Conservation (phyloP, 2,888 invertebrate genomes). For the Ophion obscuratus region DNA sequence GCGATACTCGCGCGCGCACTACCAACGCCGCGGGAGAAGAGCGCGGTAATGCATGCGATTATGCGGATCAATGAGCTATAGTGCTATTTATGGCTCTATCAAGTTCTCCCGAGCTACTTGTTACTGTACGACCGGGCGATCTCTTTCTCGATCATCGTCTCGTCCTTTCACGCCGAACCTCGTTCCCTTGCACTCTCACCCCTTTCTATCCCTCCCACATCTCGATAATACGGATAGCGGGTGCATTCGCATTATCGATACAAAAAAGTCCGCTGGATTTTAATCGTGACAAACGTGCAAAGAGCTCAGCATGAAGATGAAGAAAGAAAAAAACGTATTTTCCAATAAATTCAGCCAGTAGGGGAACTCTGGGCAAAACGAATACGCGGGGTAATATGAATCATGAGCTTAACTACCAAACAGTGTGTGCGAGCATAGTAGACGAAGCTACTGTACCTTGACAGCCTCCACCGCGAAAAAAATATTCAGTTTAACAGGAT, state of each 20-base stretch:
- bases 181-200: conserved; percentile 20
- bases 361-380: too few relatives aligned
- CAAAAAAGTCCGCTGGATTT: too few relatives aligned
- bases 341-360: too few relatives aligned
- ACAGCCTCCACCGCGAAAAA: too few relatives aligned
- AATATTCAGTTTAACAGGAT: too few relatives aligned
- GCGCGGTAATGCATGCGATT: conserved; percentile 82
- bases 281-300: too few relatives aligned
- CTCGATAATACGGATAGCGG: neutral
- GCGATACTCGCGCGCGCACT: conserved; percentile 71
- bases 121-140: conserved; percentile 49
- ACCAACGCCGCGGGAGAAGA: conserved; percentile 74
- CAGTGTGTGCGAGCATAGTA: too few relatives aligned
- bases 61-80: conserved; percentile 83
- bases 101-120: conserved; percentile 65
- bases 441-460: too few relatives aligned
- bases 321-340: too few relatives aligned
- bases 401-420: too few relatives aligned
- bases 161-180: conserved; percentile 15
- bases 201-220: conserved; percentile 35
- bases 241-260: neutral
- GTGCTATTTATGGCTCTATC: conserved; percentile 83
- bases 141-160: conserved; percentile 48
- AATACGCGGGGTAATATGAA: too few relatives aligned
- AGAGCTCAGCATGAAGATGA: too few relatives aligned